Evolutionary conservation across 1,140 invertebrate species (phyloP), one percentile per base, ranked within the genome.

Genomic region (Berghia stephanieae): DNA sequence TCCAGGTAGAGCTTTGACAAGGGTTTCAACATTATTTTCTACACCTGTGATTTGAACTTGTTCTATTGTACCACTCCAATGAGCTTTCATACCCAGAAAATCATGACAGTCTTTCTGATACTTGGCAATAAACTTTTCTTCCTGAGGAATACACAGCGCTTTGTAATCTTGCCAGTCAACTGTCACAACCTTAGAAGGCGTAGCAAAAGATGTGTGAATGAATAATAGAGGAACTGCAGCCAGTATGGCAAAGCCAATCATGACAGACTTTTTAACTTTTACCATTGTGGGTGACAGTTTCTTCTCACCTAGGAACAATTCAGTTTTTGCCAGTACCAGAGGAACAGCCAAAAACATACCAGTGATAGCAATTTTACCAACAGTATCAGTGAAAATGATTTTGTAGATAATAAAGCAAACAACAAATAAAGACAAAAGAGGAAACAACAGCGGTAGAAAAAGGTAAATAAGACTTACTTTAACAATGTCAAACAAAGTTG

Each of bases 401-500:
- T 79, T 78, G 67, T 83, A 80, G 42, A 76, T 52, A 1, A 83
- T n/a, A 18, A 80, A n/a, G 16, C 60, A 36, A 24, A 84, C 66
- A 3, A 83, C 46, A 2, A 86, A 55, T 21, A 84, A 10, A 44
- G 67, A 18, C 52, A 80, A 79, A 2, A 86, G 31, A 2, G 86
- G 85, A n/a, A 88, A 73, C 6, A 88, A 40, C 2, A 88, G 43
- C 2, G 85, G 85, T 4, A 86, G 74, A 42, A 88, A 69, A 8
- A 86, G 71, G 66, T 88, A 88, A 8, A 85, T 94, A 5, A 96
- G 87, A 4, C 93, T 93, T 0, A 94, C 94, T 43, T 95, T 89
- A 42, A 94, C 92, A 18, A 96, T 86, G 0, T 94, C 94, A 83
- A 94, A 94, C 89, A 93, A 94, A 0, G 94, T 95, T 40, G 94